Evolutionary conservation across 2,113 vertebrate species (phyloP), one percentile per base, ranked within the genome.

Genomic region (Butorides virescens): DNA sequence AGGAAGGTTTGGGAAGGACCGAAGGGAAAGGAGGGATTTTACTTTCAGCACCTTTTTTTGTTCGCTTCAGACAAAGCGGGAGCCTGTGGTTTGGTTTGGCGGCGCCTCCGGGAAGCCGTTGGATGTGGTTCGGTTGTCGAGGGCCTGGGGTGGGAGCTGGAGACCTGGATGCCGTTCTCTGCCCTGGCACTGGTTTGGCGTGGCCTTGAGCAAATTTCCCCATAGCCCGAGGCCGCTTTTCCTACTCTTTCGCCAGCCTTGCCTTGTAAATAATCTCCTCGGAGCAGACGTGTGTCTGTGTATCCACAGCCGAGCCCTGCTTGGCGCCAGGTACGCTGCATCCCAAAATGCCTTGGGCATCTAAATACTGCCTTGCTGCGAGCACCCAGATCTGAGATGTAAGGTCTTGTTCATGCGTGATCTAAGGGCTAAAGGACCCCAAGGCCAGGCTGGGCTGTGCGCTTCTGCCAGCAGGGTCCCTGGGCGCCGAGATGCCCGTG

Each of bases 21-120:
- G 9, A 50, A 81, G 49, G 62, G 36, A 56, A 34, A 46, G 58
- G 82, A 11, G 8, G 78, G 67, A 1, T 88, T 92, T 88, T 15
- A 4, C 71, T 82, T 73, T 72, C 71, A 34, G 58, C 25, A 0
- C 20, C 39, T 14, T 76, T 72, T 72, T 37, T 52, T 37, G 42
- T 34, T 49, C 2, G 3, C 56, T 11, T 32, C 92, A 86, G 86
- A 68, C 79, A 67, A 85, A 56, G 93, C 90, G 67, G 2, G 3
- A 50, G 8, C 10, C 70, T 88, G 96, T 25, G 90, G 37, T 47
- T 85, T 91, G 87, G 39, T 58, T 91, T 95, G 95, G 90, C 92
- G 68, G 70, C 5, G 2, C 37, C 74, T 55, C 32, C 0, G 18
- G 62, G 47, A 36, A 90, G 47, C 82, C 10, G 3, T 92, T 94